Evolutionary conservation across 2,888 invertebrate species (phyloP).

Genomic region (Stenodera caucasica): DNA sequence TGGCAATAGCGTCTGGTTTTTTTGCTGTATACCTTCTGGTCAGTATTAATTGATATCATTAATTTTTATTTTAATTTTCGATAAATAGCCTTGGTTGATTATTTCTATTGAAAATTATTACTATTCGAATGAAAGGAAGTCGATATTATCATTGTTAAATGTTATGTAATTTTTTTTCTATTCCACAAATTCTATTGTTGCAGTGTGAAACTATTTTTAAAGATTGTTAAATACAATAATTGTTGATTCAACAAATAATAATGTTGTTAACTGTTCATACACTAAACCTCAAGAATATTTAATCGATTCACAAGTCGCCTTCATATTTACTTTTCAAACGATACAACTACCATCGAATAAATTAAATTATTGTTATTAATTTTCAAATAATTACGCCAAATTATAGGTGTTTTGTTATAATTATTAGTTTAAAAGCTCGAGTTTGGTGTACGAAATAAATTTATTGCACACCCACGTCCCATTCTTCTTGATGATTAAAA

Average conservation of each 20-base stretch:
- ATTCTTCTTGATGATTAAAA: background rate
- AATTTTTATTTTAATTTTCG: background rate
- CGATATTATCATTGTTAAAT: background rate
- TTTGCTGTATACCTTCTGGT: constrained; percentile 57
- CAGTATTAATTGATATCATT: constrained; percentile 37
- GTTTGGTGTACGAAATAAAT: too few relatives aligned
- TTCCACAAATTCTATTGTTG: background rate
- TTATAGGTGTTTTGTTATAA: too few relatives aligned
- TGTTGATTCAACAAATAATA: background rate
- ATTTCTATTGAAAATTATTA: too few relatives aligned
- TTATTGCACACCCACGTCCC: background rate
- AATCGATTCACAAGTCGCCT: background rate
- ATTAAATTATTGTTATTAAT: background rate
- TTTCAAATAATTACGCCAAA: background rate
- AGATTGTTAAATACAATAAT: background rate
- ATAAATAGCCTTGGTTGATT: background rate
- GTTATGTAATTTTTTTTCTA: background rate
- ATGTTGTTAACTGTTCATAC: background rate
- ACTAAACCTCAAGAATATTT: background rate
- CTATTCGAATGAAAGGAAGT: background rate
- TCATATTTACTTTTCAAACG: background rate
- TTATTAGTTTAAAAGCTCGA: too few relatives aligned
- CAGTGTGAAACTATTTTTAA: background rate
- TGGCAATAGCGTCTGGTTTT: constrained; percentile 56
- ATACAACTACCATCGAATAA: background rate